These are phyloP conservation scores for Clarias gariepinus DNA, from an alignment of 2,113 vertebrate species.

Conservation along the genomic window DNA sequence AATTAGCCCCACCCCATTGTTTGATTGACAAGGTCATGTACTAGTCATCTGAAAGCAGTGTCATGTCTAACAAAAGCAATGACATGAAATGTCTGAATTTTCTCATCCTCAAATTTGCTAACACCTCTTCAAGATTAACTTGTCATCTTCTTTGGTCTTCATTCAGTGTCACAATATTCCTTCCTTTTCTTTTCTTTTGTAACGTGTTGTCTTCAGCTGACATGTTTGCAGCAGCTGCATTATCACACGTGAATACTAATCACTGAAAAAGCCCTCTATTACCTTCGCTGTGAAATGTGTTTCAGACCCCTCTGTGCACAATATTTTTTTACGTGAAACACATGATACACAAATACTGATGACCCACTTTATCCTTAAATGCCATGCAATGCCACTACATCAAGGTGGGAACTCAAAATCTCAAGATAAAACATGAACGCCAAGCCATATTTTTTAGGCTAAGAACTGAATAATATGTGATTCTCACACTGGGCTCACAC, in stretches of 20 bases:
- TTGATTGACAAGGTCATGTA: background rate
- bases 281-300: background rate
- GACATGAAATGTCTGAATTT: background rate
- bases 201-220: slow-evolving; percentile 1
- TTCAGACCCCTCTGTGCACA: background rate
- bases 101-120: background rate
- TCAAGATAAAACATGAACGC: background rate
- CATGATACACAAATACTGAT: background rate
- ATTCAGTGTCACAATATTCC: background rate
- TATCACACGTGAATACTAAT: background rate
- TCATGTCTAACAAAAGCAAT: slow-evolving; percentile 4
- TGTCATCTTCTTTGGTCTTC: slow-evolving; percentile 3
- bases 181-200: slow-evolving; percentile 8
- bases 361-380: background rate
- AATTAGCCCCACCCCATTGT: background rate
- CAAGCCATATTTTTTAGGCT: background rate
- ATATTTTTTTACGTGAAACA: background rate
- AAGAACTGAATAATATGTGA: slow-evolving; percentile 19
- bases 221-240: slow-evolving; percentile 9
- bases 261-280: background rate
- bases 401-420: slow-evolving; percentile 5
- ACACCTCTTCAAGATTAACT: background rate
- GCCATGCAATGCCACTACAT: background rate
- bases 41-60: background rate
- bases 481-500: background rate